A percentile compares a stretch with the other conserved stretches of the same genome.
Conservation (phyloP, 2,888 invertebrate species). For the Caenorhabditis auriculariae region DNA sequence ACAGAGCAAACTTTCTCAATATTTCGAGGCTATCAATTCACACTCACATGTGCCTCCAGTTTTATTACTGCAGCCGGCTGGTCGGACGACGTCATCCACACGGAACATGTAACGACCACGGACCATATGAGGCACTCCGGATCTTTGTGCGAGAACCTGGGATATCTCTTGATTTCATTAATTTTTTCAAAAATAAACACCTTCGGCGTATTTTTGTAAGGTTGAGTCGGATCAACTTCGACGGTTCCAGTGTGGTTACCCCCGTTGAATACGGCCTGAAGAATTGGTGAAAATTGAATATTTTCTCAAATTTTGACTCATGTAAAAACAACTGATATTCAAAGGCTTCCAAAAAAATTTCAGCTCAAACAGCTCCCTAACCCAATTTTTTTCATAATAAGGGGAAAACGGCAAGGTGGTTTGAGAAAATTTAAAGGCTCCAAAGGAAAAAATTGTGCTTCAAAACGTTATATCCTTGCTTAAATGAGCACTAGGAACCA, state of each 20-base stretch:
- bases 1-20: not conserved
- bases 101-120: slow-evolving; percentile 87
- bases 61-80: slow-evolving; percentile 77
- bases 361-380: too few relatives aligned
- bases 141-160: slow-evolving; percentile 52
- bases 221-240: slow-evolving; percentile 58
- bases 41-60: slow-evolving; percentile 62
- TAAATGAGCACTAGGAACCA: too few relatives aligned
- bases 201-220: slow-evolving; percentile 60
- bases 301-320: too few relatives aligned
- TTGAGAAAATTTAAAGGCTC: too few relatives aligned
- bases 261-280: slow-evolving; percentile 61
- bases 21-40: not conserved
- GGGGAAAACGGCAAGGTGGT: too few relatives aligned
- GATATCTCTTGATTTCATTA: not conserved
- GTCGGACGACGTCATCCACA: slow-evolving; percentile 88
- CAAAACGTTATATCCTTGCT: too few relatives aligned
- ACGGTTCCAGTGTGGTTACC: slow-evolving; percentile 63
- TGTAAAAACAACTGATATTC: too few relatives aligned
- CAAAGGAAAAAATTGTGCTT: too few relatives aligned
- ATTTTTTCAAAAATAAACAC: slow-evolving; percentile 7
- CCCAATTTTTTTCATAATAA: too few relatives aligned
- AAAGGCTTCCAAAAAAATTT: too few relatives aligned
- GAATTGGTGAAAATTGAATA: too few relatives aligned
- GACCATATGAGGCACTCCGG: slow-evolving; percentile 62